These are phyloP conservation scores for Tetragonisca angustula DNA, from an alignment of 2,888 invertebrate genomes.

Conservation along the genomic window DNA sequence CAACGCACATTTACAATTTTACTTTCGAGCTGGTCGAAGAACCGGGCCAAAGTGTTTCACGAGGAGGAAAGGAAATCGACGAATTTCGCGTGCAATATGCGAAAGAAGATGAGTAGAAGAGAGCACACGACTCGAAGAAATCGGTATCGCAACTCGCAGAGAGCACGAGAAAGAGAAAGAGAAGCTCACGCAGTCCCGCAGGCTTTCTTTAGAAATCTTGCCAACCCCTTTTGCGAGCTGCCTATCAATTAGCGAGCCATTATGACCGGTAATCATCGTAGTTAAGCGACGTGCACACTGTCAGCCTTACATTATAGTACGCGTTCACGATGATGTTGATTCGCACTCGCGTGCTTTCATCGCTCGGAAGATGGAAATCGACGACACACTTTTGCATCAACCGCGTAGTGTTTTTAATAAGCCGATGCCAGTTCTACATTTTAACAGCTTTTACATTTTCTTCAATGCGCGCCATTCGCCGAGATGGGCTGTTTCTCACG, in stretches of 20 bases:
- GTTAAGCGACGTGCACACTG: slow-evolving; percentile 42
- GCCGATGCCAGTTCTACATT: slow-evolving; percentile 1
- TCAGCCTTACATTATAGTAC: slow-evolving; percentile 15
- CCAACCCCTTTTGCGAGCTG: slow-evolving; percentile 39
- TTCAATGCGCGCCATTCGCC: too few relatives aligned
- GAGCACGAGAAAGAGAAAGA: slow-evolving; percentile 47
- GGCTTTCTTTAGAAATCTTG: slow-evolving; percentile 70
- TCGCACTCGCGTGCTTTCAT: slow-evolving; percentile 30
- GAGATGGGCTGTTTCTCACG: neutral
- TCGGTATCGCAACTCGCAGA: slow-evolving; percentile 26
- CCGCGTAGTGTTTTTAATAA: slow-evolving; percentile 5
- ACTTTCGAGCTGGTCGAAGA: slow-evolving; percentile 16
- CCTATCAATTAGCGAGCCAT: slow-evolving; percentile 68
- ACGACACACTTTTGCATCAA: slow-evolving; percentile 49
- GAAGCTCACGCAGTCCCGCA: slow-evolving; percentile 19
- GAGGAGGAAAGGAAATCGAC: slow-evolving; percentile 47
- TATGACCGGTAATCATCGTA: slow-evolving; percentile 60
- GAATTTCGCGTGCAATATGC: slow-evolving; percentile 38
- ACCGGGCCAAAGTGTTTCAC: slow-evolving; percentile 26
- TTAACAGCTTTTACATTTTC: neutral
- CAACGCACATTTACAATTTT: neutral
- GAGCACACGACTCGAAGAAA: slow-evolving; percentile 47
- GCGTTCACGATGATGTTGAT: slow-evolving; percentile 22
- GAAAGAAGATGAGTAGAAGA: neutral
- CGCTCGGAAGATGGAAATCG: slow-evolving; percentile 50